Conservation (phyloP, 2,888 invertebrate genomes). For the Lasioglossum leucozonium region DNA sequence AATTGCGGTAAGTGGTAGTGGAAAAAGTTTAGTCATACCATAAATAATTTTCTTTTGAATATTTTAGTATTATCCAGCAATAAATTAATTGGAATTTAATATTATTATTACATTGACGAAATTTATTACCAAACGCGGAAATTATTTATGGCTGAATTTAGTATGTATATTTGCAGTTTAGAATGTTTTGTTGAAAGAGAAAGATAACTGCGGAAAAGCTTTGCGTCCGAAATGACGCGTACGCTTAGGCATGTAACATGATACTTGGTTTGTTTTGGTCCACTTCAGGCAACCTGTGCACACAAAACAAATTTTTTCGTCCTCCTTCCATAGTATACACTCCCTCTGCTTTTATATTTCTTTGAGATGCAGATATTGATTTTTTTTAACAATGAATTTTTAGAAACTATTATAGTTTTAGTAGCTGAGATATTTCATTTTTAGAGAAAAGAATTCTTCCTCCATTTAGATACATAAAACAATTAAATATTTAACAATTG, state of each 20-base stretch:
- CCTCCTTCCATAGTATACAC: neutral
- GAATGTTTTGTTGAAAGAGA: neutral
- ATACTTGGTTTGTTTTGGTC: conserved; percentile 37
- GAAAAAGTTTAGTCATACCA: neutral
- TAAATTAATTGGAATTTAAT: neutral
- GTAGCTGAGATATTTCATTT: neutral
- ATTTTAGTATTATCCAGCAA: neutral
- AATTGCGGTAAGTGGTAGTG: conserved; percentile 36
- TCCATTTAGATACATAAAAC: neutral
- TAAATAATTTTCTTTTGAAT: neutral
- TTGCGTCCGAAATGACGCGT: neutral
- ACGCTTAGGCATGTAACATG: conserved; percentile 18
- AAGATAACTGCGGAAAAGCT: neutral
- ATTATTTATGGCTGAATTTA: neutral
- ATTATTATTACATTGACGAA: neutral
- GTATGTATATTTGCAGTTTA: neutral
- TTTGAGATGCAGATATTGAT: neutral
- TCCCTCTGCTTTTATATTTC: neutral
- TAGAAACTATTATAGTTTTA: neutral
- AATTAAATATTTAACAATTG: neutral
- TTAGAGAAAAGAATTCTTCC: neutral
- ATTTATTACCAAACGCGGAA: neutral
- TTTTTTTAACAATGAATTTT: neutral
- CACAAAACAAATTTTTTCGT: neutral
- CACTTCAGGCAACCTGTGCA: neutral